Conservation (phyloP, 2,888 invertebrate genomes). For the Chironomus riparius region DNA sequence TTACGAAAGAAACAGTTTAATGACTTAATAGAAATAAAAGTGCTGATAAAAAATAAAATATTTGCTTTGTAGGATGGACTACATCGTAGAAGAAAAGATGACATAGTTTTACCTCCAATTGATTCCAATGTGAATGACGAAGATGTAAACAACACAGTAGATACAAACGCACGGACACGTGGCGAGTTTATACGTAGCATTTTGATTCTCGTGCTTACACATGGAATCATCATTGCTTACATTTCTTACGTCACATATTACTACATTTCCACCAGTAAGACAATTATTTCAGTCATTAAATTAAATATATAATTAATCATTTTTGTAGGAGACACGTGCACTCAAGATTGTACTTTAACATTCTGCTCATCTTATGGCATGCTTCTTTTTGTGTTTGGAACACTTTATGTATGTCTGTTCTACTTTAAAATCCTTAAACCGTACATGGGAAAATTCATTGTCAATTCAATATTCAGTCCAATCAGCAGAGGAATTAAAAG, state of each 20-base stretch:
- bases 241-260: not conserved
- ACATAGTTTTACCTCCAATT: not conserved
- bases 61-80: not conserved
- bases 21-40: not conserved
- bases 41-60: not conserved
- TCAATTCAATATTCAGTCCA: constrained; percentile 38
- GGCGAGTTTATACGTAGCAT: not conserved
- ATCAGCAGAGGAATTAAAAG: constrained; percentile 31
- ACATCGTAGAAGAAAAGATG: not conserved
- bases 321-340: not conserved
- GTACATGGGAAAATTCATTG: constrained; percentile 44
- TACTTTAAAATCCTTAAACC: constrained; percentile 57
- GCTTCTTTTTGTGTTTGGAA: constrained; percentile 51
- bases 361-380: constrained; percentile 65
- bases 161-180: not conserved
- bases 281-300: not conserved
- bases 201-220: not conserved
- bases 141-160: not conserved
- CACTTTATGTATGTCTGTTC: constrained; percentile 52
- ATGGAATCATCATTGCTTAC: not conserved
- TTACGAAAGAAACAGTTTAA: not conserved
- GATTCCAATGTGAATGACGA: not conserved
- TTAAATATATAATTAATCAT: not conserved
- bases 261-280: not conserved
- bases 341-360: not conserved